Evolutionary conservation across 2,113 vertebrate genomes (phyloP).

Genomic region (Eurypyga helias): DNA sequence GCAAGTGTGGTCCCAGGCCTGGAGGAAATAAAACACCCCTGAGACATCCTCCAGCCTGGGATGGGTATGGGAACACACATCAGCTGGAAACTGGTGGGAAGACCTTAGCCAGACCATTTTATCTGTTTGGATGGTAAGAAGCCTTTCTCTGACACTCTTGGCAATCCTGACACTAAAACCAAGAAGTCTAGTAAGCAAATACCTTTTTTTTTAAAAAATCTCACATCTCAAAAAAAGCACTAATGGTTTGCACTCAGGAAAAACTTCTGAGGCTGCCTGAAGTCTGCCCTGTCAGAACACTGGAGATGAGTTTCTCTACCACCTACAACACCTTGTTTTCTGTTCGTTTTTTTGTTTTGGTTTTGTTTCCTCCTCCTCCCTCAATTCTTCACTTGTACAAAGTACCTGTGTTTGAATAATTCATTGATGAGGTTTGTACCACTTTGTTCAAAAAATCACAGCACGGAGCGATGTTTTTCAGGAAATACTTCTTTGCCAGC

Average conservation of each 20-base stretch:
- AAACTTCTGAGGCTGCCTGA: not conserved
- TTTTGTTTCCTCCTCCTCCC: not conserved
- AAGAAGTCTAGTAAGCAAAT: not conserved
- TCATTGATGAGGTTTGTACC: constrained; percentile 1
- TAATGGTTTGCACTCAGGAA: not conserved
- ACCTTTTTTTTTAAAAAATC: not conserved
- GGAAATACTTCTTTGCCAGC: not conserved
- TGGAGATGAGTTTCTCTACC: not conserved
- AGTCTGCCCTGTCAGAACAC: not conserved
- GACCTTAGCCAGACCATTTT: not conserved
- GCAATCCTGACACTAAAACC: not conserved
- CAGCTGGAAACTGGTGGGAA: not conserved
- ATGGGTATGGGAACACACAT: not conserved
- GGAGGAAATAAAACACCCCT: not conserved
- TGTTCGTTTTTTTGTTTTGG: too few species aligned
- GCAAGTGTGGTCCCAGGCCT: not conserved
- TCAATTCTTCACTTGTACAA: not conserved
- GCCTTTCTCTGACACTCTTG: not conserved
- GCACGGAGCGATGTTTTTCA: not conserved
- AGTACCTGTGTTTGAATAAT: constrained; percentile 19
- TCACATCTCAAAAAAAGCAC: not conserved
- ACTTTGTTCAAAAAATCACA: constrained; percentile 16
- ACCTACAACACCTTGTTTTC: not conserved
- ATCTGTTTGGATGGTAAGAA: fast-evolving
- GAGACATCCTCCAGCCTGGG: not conserved